Evolutionary conservation across 2,888 invertebrate species (phyloP), one percentile per base, ranked within the genome.

Genomic region (Cryptocephalus primarius): DNA sequence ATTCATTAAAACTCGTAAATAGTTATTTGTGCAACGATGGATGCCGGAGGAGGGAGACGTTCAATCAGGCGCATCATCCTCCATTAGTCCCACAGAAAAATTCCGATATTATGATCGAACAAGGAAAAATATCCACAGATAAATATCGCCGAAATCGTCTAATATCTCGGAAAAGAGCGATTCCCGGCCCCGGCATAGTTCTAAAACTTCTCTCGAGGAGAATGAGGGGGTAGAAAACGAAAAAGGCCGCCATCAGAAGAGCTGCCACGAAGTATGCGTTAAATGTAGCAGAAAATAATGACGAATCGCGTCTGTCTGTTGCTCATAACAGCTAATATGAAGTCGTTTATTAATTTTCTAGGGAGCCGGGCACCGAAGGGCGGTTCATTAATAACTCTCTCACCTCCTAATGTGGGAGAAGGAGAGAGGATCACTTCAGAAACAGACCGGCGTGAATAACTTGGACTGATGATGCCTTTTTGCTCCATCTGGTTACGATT

Each of bases 261-360:
- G 62, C 66, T 67, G 63, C 66, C 68, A 65, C 68, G 70, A 71
- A 71, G 70, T 71, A 71, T 71, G 70, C 64, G 69, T 65, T 68
- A 67, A 72, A 72, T 72, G 71, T 71, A 67, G 67, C 65, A 69
- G 69, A 70, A 72, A 72, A 72, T 72, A 72, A 72, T 72, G 72
- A 72, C 71, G 70, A 70, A 72, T 72, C 70, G 71, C 70, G 63
- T 63, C 70, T 69, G 69, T 69, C 70, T 70, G 68, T 69, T 69
- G 67, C 69, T 68, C 65, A 68, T 69, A 70, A 69, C 69, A 67
- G 69, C 69, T 71, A 71, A 70, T 71, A 69, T 61, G 65, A 65
- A 66, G 66, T 65, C 69, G 69, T 70, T 70, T 70, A 71, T 71
- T 71, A 71, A 70, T 71, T 71, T 68, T 43, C 43, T 32, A 34